Base-by-base conservation (phyloP, 2,888 invertebrate species). In the Desoria tigrina region DNA sequence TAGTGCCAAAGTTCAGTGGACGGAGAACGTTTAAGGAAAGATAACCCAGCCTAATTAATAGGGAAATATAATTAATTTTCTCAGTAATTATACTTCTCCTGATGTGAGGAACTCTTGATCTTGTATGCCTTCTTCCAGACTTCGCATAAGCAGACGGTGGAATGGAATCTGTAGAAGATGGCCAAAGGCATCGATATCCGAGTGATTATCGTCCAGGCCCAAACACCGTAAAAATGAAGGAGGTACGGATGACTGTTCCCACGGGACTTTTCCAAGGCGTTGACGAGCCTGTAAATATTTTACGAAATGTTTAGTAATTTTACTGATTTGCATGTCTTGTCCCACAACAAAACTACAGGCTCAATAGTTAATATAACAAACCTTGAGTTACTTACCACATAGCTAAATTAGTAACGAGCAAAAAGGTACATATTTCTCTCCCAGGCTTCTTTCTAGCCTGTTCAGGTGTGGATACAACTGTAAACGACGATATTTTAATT, bases 41-140 rank as follows among this genome's bases (percentile, higher is more conserved):
- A n/a, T n/a, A n/a, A n/a, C n/a, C n/a, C n/a, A n/a, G n/a, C n/a
- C n/a, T n/a, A n/a, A n/a, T n/a, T n/a, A n/a, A n/a, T n/a, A n/a
- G n/a, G n/a, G n/a, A n/a, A 32, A 32, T 32, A 32, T 32, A 32
- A 7, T 32, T 32, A 32, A 32, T 32, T 32, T 7, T 32, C n/a
- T 11, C 11, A 32, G 11, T 32, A 32, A 11, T 32, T 32, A 32
- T 45, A 45, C 45, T 21, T 16, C 6, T 45, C 45, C 4, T 45
- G 16, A 16, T 45, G 45, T 11, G 21, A 21, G n/a, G 4, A 11
- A n/a, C 21, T 6, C 78, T 92, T 92, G 79, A 91, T 89, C 82
- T 95, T 95, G 81, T 95, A 96, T 7, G 94, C 93, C 75, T 90
- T 85, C 81, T 95, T 95, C 96, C 95, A 96, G 77, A 96, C 93